Conservation (phyloP, 2,797 vertebrate genomes). For the Erithacus rubecula region DNA sequence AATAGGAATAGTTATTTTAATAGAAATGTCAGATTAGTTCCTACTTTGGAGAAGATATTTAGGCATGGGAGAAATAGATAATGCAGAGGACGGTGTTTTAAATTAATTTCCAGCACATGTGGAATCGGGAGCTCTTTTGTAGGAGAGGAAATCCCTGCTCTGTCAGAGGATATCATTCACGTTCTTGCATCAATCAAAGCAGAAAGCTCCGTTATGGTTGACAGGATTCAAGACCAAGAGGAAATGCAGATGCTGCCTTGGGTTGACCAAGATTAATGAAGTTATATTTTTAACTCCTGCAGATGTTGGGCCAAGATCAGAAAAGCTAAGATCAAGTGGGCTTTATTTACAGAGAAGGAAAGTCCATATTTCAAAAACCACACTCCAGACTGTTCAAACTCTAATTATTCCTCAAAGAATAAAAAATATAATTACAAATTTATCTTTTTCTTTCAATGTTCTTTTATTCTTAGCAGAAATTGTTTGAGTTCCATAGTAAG, state of each 20-base stretch:
- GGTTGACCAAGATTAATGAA: not conserved
- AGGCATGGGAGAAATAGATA: not conserved
- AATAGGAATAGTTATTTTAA: not conserved
- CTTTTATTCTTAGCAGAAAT: not conserved
- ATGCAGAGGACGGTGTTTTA: not conserved
- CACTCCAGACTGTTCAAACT: not conserved
- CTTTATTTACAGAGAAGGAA: not conserved
- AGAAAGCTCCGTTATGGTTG: rapidly evolving
- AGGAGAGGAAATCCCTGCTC: not conserved
- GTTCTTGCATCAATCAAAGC: not conserved
- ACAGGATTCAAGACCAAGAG: not conserved
- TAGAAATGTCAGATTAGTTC: not conserved
- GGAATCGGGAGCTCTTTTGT: not conserved
- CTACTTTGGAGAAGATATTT: not conserved
- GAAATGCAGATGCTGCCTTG: not conserved
- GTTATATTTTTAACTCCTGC: not conserved
- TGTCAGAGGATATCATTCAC: not conserved
- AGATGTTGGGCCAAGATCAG: not conserved
- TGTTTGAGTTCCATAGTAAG: not conserved
- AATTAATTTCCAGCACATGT: not conserved
- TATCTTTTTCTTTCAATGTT: not conserved
- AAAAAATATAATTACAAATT: not conserved
- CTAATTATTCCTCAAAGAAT: not conserved
- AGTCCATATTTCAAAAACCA: not conserved
- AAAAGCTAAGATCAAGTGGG: not conserved